Percentiles rank a stretch among this genome's conserved stretches.
phyloP scores from a whole-genome alignment of 2,797 vertebrate genomes.

The Channa striata region DNA sequence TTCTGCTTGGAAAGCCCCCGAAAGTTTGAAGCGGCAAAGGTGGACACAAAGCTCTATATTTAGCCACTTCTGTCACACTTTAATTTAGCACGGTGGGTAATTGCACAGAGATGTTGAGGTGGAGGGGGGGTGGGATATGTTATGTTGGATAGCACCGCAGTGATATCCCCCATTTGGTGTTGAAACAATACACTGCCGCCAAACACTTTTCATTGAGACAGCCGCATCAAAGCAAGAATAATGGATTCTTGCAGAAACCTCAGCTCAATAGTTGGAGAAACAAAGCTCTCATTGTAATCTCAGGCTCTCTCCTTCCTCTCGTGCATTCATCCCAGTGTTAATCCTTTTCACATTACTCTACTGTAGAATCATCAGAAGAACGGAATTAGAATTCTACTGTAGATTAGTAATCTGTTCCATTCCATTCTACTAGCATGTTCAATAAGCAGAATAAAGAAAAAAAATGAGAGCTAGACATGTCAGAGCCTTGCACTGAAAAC shows the following conservation, averaged over 20 bases:
- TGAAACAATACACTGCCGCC: conserved; percentile 75
- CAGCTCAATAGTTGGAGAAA: conserved; percentile 74
- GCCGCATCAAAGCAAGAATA: conserved; percentile 82
- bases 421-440: conserved; percentile 43
- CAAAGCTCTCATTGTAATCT: conserved; percentile 81
- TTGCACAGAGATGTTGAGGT: conserved; percentile 40
- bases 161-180: conserved; percentile 67
- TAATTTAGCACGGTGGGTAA: conserved; percentile 76
- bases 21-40: conserved; percentile 72
- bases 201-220: conserved; percentile 76
- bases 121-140: conserved; percentile 40
- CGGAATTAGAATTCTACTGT: conserved; percentile 70
- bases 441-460: conserved; percentile 60
- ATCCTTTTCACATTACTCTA: conserved; percentile 80
- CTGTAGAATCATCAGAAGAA: conserved; percentile 74
- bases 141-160: conserved; percentile 76
- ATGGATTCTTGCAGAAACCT: conserved; percentile 78
- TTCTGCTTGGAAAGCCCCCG: conserved; percentile 56
- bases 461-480: conserved; percentile 16
- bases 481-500: conserved; percentile 9
- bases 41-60: conserved; percentile 69
- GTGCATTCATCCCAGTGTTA: conserved; percentile 72
- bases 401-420: conserved; percentile 71
- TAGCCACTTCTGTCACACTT: conserved; percentile 64
- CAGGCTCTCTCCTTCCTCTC: conserved; percentile 56